phyloP scores from a whole-genome alignment of 2,888 invertebrate species.

The Orthosia cruda region DNA sequence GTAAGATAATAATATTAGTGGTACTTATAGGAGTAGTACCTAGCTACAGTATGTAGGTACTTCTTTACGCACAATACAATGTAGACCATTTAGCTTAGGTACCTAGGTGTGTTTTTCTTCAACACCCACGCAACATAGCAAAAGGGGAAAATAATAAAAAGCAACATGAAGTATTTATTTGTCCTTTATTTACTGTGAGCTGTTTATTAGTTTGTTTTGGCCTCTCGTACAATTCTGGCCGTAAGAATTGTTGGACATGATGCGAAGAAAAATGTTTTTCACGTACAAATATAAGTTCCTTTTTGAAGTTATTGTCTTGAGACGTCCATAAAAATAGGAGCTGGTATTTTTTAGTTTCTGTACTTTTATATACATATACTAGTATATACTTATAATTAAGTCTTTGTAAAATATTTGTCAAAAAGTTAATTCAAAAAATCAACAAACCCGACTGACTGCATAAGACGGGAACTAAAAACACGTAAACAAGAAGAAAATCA shows the following conservation, averaged over 20 bases:
- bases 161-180: slow-evolving; percentile 9
- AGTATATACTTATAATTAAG: too few species aligned
- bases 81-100: too few species aligned
- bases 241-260: slow-evolving; percentile 9
- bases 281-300: not conserved
- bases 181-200: slow-evolving; percentile 18
- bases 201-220: slow-evolving; percentile 33
- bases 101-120: not conserved
- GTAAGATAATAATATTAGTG: too few species aligned
- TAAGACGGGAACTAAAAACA: too few species aligned
- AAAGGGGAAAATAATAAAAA: slow-evolving; percentile 40
- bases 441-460: too few species aligned
- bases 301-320: not conserved
- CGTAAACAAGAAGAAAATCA: too few species aligned
- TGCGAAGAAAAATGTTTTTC: not conserved
- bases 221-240: not conserved
- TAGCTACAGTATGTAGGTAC: too few species aligned
- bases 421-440: too few species aligned
- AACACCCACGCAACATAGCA: not conserved
- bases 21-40: too few species aligned
- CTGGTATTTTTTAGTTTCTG: not conserved
- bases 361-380: not conserved
- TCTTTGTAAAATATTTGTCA: too few species aligned
- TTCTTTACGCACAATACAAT: too few species aligned
- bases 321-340: not conserved